Evolutionary conservation across 1,140 invertebrate genomes (phyloP).

Genomic region (Zaprionus inermis): DNA sequence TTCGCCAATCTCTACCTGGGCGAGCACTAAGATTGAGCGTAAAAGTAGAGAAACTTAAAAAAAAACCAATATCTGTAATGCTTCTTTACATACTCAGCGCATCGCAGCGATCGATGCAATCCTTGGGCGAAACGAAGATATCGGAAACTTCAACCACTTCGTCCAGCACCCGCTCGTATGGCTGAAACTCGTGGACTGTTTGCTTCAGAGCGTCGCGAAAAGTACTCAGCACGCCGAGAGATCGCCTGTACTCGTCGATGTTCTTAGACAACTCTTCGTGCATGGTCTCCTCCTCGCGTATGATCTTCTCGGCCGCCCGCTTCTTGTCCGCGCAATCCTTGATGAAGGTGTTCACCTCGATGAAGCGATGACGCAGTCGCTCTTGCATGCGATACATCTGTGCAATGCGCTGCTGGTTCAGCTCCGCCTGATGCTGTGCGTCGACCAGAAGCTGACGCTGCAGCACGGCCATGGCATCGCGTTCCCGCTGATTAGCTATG

Average conservation of each 20-base stretch:
- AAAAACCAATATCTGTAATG: too few species aligned
- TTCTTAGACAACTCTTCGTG: slow-evolving; percentile 49
- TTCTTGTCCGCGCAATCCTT: slow-evolving; percentile 75
- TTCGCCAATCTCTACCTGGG: slow-evolving; percentile 69
- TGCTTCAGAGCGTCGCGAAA: slow-evolving; percentile 52
- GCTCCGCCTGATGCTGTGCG: slow-evolving; percentile 44
- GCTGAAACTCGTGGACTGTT: slow-evolving; percentile 68
- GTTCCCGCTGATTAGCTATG: slow-evolving; percentile 67
- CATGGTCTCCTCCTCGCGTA: slow-evolving; percentile 38
- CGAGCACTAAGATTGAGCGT: slow-evolving; percentile 58
- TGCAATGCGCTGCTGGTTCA: slow-evolving; percentile 63
- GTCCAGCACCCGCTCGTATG: slow-evolving; percentile 68
- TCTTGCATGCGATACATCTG: slow-evolving; percentile 71
- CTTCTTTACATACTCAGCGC: slow-evolving; percentile 63
- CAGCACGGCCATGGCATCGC: slow-evolving; percentile 64
- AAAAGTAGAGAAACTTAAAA: background rate
- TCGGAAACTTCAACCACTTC: slow-evolving; percentile 71
- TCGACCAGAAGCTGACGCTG: slow-evolving; percentile 60
- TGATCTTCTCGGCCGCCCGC: slow-evolving; percentile 55
- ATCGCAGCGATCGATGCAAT: slow-evolving; percentile 79
- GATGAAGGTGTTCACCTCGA: slow-evolving; percentile 71
- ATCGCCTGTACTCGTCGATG: slow-evolving; percentile 50
- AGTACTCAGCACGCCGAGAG: slow-evolving; percentile 27
- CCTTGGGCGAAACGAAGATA: slow-evolving; percentile 71
- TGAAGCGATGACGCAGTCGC: slow-evolving; percentile 65